Evolutionary conservation across 2,113 vertebrate genomes (phyloP).

Genomic region (Saimiri boliviensis): DNA sequence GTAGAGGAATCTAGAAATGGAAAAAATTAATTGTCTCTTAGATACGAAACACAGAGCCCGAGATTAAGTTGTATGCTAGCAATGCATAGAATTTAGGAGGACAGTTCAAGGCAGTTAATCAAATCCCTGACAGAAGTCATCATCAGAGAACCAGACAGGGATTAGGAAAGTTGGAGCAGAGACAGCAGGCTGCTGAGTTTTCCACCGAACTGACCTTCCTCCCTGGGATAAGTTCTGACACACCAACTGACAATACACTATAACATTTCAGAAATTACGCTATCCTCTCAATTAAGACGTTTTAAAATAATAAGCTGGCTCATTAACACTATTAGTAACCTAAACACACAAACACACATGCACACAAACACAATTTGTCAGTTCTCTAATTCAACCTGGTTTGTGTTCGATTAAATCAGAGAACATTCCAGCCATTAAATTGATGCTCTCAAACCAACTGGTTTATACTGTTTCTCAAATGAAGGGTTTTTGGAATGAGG

Average conservation of each 20-base stretch:
- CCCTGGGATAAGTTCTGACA: background rate
- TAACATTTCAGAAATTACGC: conserved; percentile 19
- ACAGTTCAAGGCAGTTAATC: background rate
- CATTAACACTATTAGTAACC: background rate
- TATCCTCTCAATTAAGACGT: background rate
- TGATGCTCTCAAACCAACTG: background rate
- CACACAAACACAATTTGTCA: background rate
- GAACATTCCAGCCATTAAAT: background rate
- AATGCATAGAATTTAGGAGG: background rate
- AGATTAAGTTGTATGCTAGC: background rate
- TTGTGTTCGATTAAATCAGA: conserved; percentile 14
- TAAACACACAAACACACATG: background rate
- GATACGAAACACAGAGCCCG: background rate
- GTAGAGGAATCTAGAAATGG: background rate
- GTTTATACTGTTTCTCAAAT: background rate
- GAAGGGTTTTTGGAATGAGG: background rate
- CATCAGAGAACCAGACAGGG: background rate
- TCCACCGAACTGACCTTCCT: background rate
- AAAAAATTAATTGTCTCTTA: conserved; percentile 31
- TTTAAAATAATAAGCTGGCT: conserved; percentile 37
- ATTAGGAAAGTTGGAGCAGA: background rate
- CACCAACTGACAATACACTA: background rate
- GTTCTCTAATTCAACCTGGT: conserved; percentile 25
- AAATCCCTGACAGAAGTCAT: background rate
- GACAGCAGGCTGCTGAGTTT: background rate